Percentiles rank a stretch among this genome's conserved stretches.
Evolutionary conservation across 2,797 vertebrate genomes (phyloP).

Genomic region (Carcharodon carcharias): DNA sequence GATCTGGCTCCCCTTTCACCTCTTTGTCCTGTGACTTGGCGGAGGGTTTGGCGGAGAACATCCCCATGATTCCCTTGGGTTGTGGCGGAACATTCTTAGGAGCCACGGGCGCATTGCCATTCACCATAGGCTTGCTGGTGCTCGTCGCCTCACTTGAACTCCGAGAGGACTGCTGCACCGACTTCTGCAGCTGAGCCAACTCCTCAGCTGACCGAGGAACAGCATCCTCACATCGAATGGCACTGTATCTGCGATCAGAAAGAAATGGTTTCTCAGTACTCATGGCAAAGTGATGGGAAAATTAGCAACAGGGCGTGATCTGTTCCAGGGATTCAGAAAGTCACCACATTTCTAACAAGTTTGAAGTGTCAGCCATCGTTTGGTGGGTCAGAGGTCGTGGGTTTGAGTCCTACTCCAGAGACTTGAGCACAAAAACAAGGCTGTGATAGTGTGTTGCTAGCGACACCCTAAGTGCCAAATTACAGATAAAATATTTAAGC

Average conservation of each 20-base stretch:
- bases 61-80: constrained; percentile 80
- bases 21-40: constrained; percentile 67
- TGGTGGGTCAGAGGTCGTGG: background rate
- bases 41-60: constrained; percentile 69
- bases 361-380: background rate
- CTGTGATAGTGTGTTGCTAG: background rate
- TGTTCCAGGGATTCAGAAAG: background rate
- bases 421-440: background rate
- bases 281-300: background rate
- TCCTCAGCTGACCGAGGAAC: constrained; percentile 59
- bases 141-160: background rate
- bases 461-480: no score
- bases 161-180: constrained; percentile 40
- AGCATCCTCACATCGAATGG: constrained; percentile 71
- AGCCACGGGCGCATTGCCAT: constrained; percentile 50
- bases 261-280: background rate
- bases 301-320: background rate
- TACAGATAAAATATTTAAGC: background rate
- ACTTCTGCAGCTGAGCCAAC: constrained; percentile 49
- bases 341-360: background rate
- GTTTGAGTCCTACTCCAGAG: background rate
- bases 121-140: constrained; percentile 45
- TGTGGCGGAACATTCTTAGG: constrained; percentile 57
- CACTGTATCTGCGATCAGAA: constrained; percentile 68
- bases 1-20: constrained; percentile 44